Conservation (phyloP, 1,140 invertebrate species). For the Drosophila neocordata region DNA sequence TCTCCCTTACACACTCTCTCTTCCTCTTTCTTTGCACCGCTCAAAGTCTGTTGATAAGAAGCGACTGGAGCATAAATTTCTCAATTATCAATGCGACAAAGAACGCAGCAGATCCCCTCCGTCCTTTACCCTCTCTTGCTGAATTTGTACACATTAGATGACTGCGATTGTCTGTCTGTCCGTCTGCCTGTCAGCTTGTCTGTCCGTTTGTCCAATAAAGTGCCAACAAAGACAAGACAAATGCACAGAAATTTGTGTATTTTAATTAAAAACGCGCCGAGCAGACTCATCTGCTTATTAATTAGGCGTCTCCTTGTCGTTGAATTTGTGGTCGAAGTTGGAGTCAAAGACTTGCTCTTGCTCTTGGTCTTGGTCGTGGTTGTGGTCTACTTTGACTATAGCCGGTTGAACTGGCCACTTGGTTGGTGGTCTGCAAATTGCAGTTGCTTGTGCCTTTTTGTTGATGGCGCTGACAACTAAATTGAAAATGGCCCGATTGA, state of each 20-base stretch:
- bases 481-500: slow-evolving; percentile 59
- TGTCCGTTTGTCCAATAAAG: slow-evolving; percentile 57
- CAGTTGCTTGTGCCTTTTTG: slow-evolving; percentile 46
- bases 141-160: slow-evolving; percentile 40
- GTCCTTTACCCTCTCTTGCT: background rate
- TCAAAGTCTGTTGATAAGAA: slow-evolving; percentile 43
- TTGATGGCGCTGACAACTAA: slow-evolving; percentile 63
- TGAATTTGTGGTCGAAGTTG: slow-evolving; percentile 16
- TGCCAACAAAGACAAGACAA: slow-evolving; percentile 56
- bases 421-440: slow-evolving; percentile 57
- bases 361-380: slow-evolving; percentile 29
- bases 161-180: slow-evolving; percentile 23
- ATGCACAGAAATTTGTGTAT: slow-evolving; percentile 77
- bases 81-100: slow-evolving; percentile 58
- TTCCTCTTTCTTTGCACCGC: slow-evolving; percentile 3
- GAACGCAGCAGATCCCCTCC: slow-evolving; percentile 12
- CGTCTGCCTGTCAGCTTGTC: background rate
- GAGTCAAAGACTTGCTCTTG: too few species aligned
- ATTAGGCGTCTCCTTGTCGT: slow-evolving; percentile 58
- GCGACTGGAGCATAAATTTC: slow-evolving; percentile 52
- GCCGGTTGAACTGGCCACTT: slow-evolving; percentile 58
- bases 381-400: slow-evolving; percentile 47
- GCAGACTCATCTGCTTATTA: slow-evolving; percentile 77
- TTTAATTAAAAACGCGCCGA: slow-evolving; percentile 77
- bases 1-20: too few species aligned